Conservation (phyloP, 1,140 invertebrate species). For the Orchesella cincta region DNA sequence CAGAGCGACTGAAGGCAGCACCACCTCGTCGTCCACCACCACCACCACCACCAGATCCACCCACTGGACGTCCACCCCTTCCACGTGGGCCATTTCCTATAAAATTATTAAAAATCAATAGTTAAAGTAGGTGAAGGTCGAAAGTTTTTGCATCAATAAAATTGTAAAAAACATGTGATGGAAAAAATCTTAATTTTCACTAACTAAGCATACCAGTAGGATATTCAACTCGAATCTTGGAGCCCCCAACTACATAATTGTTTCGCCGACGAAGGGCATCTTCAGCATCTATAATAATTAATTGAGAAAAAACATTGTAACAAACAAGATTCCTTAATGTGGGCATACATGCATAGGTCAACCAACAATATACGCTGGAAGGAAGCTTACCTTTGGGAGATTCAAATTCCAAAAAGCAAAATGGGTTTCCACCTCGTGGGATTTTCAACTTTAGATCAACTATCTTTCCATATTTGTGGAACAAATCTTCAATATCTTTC, state of each 20-base stretch:
- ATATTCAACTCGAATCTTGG: slow-evolving; percentile 92
- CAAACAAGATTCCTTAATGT: neutral
- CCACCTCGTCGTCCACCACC: slow-evolving; percentile 51
- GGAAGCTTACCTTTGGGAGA: slow-evolving; percentile 59
- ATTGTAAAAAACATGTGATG: no score
- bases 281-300: slow-evolving; percentile 74
- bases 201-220: slow-evolving; percentile 61
- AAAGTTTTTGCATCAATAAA: no score
- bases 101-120: no score
- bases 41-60: slow-evolving; percentile 55
- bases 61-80: slow-evolving; percentile 58
- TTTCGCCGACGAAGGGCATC: slow-evolving; percentile 95
- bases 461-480: slow-evolving; percentile 98
- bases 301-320: neutral
- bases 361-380: neutral
- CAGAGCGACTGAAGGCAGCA: slow-evolving; percentile 24
- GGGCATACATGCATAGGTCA: neutral
- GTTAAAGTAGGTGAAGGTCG: no score
- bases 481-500: slow-evolving; percentile 97
- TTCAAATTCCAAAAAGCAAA: slow-evolving; percentile 88
- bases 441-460: slow-evolving; percentile 95
- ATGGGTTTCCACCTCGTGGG: slow-evolving; percentile 81
- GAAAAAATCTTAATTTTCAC: neutral
- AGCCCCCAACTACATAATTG: slow-evolving; percentile 97
- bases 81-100: slow-evolving; percentile 57